Conservation (phyloP, 2,797 vertebrate genomes). For the Mormyrops boulengeri region DNA sequence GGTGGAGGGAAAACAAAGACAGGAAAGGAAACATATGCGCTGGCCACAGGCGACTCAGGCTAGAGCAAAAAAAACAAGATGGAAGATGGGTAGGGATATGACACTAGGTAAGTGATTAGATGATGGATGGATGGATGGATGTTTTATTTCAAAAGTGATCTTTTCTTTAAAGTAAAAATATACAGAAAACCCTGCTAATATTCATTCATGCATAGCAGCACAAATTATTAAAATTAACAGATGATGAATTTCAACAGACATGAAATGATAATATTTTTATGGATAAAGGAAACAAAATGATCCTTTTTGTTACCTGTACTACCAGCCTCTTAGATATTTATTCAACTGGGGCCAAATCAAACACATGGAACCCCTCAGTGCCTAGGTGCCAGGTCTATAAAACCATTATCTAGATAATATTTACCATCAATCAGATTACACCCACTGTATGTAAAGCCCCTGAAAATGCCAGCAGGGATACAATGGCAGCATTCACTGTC, state of each 20-base stretch:
- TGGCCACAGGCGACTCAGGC: neutral
- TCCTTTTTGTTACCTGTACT: neutral
- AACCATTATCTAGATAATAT: conserved; percentile 49
- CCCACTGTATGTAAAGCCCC: conserved; percentile 39
- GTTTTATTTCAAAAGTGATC: neutral
- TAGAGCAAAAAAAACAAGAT: neutral
- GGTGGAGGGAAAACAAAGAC: neutral
- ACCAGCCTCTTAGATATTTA: conserved; percentile 40
- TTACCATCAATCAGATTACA: conserved; percentile 50
- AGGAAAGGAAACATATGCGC: neutral
- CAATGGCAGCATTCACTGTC: conserved; percentile 26
- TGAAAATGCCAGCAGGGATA: conserved; percentile 36
- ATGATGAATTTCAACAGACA: neutral
- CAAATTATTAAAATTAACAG: neutral
- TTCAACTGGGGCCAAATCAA: conserved; percentile 53
- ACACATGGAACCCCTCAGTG: conserved; percentile 57
- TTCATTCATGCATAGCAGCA: neutral
- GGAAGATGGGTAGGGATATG: neutral
- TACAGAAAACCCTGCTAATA: neutral
- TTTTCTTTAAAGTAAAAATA: neutral
- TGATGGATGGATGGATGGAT: neutral
- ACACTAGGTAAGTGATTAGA: neutral
- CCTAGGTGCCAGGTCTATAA: conserved; percentile 28
- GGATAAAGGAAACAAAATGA: neutral
- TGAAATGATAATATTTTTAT: neutral